These are phyloP conservation scores for Mormyrus hasselquistii DNA, from an alignment of 2,797 vertebrate genomes.

Conservation along the genomic window DNA sequence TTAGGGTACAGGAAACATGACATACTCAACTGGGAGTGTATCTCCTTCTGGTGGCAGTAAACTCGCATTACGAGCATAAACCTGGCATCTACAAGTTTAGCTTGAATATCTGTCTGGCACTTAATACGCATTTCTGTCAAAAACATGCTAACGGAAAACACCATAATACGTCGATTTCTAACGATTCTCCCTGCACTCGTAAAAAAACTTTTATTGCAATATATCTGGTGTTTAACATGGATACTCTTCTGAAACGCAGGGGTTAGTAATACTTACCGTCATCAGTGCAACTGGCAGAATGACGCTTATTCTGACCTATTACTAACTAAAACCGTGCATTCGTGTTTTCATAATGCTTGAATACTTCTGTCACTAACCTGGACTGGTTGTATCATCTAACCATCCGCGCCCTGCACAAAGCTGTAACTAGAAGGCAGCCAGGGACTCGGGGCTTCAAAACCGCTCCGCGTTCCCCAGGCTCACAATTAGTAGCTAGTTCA, in stretches of 20 bases:
- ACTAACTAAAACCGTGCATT: neutral
- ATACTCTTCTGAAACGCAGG: neutral
- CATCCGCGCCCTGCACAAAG: neutral
- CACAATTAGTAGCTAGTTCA: slow-evolving; percentile 4
- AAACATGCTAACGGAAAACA: neutral
- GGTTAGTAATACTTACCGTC: neutral
- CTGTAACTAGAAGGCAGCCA: neutral
- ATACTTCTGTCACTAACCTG: neutral
- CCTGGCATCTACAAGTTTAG: neutral
- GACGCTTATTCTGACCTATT: neutral
- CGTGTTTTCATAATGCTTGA: neutral
- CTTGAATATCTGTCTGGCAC: neutral
- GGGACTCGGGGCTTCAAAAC: neutral
- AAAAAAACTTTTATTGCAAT: neutral
- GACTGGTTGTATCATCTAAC: neutral
- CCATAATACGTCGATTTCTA: neutral
- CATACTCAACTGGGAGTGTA: neutral
- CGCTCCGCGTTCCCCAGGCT: neutral
- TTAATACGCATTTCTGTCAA: neutral
- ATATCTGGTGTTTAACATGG: neutral
- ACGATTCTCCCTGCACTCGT: neutral
- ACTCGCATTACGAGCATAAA: neutral
- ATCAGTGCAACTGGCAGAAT: neutral
- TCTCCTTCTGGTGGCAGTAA: slow-evolving; percentile 11
- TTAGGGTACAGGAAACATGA: neutral